Evolutionary conservation across 2,113 vertebrate species (phyloP).

Genomic region (Hucho hucho): DNA sequence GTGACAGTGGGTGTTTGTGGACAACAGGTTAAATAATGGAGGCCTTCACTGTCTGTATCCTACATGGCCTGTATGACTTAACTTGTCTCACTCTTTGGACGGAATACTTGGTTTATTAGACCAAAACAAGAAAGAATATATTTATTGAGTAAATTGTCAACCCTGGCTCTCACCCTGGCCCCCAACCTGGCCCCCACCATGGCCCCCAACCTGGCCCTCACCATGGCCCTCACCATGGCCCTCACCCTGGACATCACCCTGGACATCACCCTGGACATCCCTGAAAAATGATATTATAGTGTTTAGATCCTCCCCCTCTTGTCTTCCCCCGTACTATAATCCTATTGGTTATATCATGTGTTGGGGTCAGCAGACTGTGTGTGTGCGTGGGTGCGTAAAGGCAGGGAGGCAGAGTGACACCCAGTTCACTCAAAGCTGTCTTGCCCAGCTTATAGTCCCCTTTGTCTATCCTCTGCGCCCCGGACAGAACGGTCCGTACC

Average conservation of each 20-base stretch:
- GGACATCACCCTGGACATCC: conserved; percentile 31
- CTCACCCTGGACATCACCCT: neutral
- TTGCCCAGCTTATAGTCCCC: conserved; percentile 55
- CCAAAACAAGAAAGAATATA: too few species aligned
- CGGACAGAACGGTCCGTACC: conserved; percentile 45
- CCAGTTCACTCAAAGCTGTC: conserved; percentile 66
- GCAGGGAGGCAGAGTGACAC: conserved; percentile 52
- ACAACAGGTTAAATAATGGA: too few species aligned
- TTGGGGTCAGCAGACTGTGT: conserved; percentile 70
- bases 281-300: conserved; percentile 70
- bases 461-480: conserved; percentile 57
- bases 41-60: too few species aligned
- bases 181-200: too few species aligned
- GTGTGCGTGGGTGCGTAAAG: neutral
- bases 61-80: too few species aligned
- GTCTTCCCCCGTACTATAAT: conserved; percentile 72
- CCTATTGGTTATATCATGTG: conserved; percentile 78
- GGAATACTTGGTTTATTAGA: too few species aligned
- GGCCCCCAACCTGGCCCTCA: too few species aligned
- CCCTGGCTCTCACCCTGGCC: too few species aligned
- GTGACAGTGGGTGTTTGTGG: too few species aligned
- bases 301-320: conserved; percentile 70
- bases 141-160: too few species aligned
- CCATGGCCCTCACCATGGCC: too few species aligned
- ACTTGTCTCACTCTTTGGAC: too few species aligned